phyloP scores from a whole-genome alignment of 2,888 invertebrate species.

The Cryptocephalus moraei region DNA sequence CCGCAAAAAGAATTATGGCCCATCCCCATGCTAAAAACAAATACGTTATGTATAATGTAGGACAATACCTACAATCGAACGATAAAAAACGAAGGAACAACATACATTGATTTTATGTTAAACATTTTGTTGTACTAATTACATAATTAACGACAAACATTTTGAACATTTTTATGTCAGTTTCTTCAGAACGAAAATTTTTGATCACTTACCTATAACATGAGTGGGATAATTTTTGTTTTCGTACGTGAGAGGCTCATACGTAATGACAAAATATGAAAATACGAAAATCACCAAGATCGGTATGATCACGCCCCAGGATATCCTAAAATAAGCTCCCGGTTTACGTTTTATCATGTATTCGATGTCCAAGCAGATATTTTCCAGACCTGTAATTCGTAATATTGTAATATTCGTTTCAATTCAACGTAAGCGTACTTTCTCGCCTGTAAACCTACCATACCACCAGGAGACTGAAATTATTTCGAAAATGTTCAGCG shows the following conservation, averaged over 20 bases:
- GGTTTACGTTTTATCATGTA: constrained; percentile 66
- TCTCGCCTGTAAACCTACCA: constrained; percentile 11
- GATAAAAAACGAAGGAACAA: neutral
- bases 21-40: constrained; percentile 39
- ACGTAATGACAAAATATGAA: constrained; percentile 55
- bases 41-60: neutral
- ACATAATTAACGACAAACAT: too few species aligned
- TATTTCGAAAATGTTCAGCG: constrained; percentile 47
- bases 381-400: constrained; percentile 46
- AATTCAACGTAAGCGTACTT: neutral
- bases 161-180: neutral
- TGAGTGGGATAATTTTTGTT: constrained; percentile 2
- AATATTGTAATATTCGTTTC: neutral
- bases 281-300: constrained; percentile 58
- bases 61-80: neutral
- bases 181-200: too few species aligned
- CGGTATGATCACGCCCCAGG: constrained; percentile 69
- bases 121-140: too few species aligned
- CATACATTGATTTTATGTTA: too few species aligned
- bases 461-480: constrained; percentile 28
- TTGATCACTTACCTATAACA: constrained; percentile 2
- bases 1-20: constrained; percentile 15
- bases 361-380: constrained; percentile 62
- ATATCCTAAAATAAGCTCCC: constrained; percentile 66
- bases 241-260: constrained; percentile 51